A percentile compares a stretch with the other conserved stretches of the same genome.
phyloP scores from a whole-genome alignment of 2,113 vertebrate genomes.

The Solea solea region DNA sequence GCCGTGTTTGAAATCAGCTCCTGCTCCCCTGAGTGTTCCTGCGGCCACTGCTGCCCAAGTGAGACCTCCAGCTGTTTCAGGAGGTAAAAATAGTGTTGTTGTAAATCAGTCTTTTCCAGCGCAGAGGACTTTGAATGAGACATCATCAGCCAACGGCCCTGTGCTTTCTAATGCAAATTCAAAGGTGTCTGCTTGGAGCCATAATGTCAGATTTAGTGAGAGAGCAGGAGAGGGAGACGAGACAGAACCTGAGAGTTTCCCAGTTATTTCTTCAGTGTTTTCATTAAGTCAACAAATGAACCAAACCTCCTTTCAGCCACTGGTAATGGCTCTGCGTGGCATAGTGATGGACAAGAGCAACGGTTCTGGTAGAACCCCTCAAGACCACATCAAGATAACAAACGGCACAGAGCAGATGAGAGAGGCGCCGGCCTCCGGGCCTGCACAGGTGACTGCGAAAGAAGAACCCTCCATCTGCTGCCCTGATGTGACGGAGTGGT shows the following conservation, averaged over 20 bases:
- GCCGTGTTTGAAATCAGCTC: constrained; percentile 33
- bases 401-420: not conserved
- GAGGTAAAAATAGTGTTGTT: constrained; percentile 33
- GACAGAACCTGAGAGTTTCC: constrained; percentile 77
- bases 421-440: not conserved
- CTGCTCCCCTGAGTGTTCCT: constrained; percentile 28
- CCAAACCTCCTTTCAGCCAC: constrained; percentile 75
- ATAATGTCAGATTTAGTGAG: constrained; percentile 10
- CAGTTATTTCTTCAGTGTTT: constrained; percentile 94
- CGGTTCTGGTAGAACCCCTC: constrained; percentile 1
- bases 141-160: constrained; percentile 2
- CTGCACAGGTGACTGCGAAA: not conserved
- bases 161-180: constrained; percentile 12
- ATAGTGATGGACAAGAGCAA: constrained; percentile 69
- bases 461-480: not conserved
- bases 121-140: constrained; percentile 16
- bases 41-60: constrained; percentile 9
- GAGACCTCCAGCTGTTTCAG: constrained; percentile 10
- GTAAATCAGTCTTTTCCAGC: constrained; percentile 17
- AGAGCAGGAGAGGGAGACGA: not conserved
- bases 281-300: constrained; percentile 87
- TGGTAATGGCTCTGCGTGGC: constrained; percentile 78
- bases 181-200: constrained; percentile 36
- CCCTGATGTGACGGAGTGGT: not conserved
- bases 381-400: constrained; percentile 14